These are phyloP conservation scores for Mythimna pallens DNA, from an alignment of 2,888 invertebrate species.

Conservation along the genomic window DNA sequence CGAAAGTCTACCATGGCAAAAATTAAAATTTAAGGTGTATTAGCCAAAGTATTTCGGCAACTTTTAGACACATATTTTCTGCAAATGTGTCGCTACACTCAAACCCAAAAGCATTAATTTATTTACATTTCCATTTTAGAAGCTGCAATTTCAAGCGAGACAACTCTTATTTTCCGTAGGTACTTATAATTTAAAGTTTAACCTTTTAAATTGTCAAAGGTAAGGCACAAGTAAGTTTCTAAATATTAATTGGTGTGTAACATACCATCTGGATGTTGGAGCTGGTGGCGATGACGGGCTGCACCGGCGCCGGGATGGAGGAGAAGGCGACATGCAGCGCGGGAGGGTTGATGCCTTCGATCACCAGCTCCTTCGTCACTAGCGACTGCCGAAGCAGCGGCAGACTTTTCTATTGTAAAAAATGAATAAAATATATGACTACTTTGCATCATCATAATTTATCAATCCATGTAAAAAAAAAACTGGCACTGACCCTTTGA, in stretches of 20 bases:
- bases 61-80: background rate
- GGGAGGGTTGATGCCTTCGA: conserved; percentile 98
- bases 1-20: background rate
- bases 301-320: conserved; percentile 72
- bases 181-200: too few species aligned
- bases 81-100: conserved; percentile 14
- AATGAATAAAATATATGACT: background rate
- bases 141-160: conserved; percentile 19
- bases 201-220: background rate
- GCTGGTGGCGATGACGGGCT: conserved; percentile 70
- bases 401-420: conserved; percentile 95
- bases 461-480: background rate
- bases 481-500: too few species aligned
- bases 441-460: background rate
- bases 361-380: conserved; percentile 96
- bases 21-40: background rate
- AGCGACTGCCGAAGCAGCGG: conserved; percentile 97
- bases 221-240: background rate
- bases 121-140: conserved; percentile 31
- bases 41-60: background rate
- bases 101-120: conserved; percentile 26
- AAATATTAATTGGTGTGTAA: conserved; percentile 8
- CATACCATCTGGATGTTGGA: conserved; percentile 78
- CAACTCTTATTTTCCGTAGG: background rate
- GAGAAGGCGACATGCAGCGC: conserved; percentile 90